phyloP scores from a whole-genome alignment of 2,797 vertebrate species.

The Scleropages formosus region DNA sequence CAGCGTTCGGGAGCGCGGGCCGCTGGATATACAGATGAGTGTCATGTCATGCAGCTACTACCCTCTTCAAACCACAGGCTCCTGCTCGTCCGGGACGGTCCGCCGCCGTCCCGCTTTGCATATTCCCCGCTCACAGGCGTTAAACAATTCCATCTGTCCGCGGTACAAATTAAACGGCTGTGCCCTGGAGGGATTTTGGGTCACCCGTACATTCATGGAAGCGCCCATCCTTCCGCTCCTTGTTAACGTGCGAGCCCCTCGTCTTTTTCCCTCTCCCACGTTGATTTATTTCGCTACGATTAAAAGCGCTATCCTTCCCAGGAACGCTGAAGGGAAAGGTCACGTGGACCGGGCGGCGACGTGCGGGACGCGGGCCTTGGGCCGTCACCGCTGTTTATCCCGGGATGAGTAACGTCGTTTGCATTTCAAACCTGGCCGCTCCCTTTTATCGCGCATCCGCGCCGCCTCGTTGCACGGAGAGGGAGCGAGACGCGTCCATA shows the following conservation, averaged over 20 bases:
- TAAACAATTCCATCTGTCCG: not conserved
- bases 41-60: conserved; percentile 16
- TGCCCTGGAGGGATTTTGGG: not conserved
- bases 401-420: not conserved
- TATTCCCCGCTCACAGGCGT: not conserved
- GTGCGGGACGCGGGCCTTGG: not conserved
- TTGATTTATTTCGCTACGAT: conserved; percentile 5
- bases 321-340: not conserved
- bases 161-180: not conserved
- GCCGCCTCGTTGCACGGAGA: not conserved
- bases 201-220: not conserved
- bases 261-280: not conserved
- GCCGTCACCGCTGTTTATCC: conserved; percentile 9
- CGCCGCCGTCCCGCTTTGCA: not conserved
- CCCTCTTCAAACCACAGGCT: not conserved
- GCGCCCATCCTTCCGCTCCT: not conserved
- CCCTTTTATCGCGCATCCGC: not conserved
- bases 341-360: not conserved
- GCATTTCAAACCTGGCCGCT: not conserved
- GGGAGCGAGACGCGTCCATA: not conserved
- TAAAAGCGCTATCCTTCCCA: conserved; percentile 14
- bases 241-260: not conserved
- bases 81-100: not conserved
- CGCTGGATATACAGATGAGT: conserved; percentile 17
- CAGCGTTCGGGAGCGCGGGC: conserved; percentile 14